A percentile compares a stretch with the other conserved stretches of the same genome.
phyloP scores from a whole-genome alignment of 2,888 invertebrate genomes.

The Zele albiditarsus region DNA sequence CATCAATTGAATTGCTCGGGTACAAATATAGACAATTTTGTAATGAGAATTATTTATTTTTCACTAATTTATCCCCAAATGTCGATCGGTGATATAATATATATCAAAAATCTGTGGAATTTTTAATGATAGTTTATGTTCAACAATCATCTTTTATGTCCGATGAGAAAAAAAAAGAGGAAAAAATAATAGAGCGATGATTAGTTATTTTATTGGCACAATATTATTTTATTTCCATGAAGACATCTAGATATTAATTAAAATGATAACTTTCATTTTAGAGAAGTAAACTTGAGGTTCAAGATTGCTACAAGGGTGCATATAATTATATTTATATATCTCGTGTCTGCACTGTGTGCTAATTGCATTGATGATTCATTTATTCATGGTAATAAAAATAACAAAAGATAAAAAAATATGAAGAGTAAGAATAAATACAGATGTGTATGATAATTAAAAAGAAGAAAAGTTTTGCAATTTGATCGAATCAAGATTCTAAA shows the following conservation, averaged over 20 bases:
- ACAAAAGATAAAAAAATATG: constrained; percentile 8
- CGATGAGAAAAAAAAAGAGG: no score
- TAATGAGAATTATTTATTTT: no score
- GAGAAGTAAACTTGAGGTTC: constrained; percentile 13
- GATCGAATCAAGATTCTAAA: constrained; percentile 5
- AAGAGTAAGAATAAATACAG: not conserved
- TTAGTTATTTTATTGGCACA: not conserved
- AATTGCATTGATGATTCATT: constrained; percentile 41
- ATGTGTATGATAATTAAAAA: constrained; percentile 9
- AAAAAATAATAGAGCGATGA: no score
- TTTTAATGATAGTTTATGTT: no score
- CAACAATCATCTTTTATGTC: no score
- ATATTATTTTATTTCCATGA: not conserved
- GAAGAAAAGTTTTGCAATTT: not conserved
- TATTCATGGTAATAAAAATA: constrained; percentile 18
- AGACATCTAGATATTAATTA: not conserved
- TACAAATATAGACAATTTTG: no score
- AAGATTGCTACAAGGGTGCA: not conserved
- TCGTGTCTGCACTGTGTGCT: constrained; percentile 4
- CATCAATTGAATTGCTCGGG: no score
- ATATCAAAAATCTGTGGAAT: no score
- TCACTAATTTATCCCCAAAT: no score
- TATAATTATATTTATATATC: constrained; percentile 16
- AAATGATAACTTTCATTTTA: not conserved
- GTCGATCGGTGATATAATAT: no score